phyloP scores from a whole-genome alignment of 2,113 vertebrate species.

The Coptodon rendalli region DNA sequence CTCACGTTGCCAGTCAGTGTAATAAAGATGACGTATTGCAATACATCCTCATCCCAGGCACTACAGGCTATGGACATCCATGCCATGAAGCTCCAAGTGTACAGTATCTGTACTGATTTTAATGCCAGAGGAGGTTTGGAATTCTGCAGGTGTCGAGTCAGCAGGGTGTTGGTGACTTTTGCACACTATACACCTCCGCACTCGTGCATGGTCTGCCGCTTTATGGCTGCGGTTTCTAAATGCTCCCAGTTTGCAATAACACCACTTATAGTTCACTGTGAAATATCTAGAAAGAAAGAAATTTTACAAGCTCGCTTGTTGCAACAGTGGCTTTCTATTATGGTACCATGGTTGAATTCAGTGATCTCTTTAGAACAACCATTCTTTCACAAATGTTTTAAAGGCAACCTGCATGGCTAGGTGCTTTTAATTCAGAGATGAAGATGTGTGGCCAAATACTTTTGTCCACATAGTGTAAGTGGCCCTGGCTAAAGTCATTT shows the following conservation, averaged over 20 bases:
- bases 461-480: background rate
- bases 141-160: background rate
- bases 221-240: background rate
- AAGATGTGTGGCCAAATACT: background rate
- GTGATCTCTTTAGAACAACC: background rate
- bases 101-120: background rate
- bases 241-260: background rate
- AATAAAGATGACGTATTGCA: background rate
- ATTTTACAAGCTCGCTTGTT: background rate
- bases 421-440: background rate
- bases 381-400: background rate
- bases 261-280: background rate
- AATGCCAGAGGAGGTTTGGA: background rate
- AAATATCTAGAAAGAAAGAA: background rate
- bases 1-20: background rate
- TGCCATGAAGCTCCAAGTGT: background rate
- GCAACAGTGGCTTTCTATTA: background rate
- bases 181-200: background rate
- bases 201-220: background rate
- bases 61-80: background rate
- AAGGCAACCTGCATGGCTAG: background rate
- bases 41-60: background rate
- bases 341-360: background rate
- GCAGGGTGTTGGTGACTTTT: background rate
- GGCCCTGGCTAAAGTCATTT: fast-evolving